A percentile compares a stretch with the other conserved stretches of the same genome.
Evolutionary conservation across 2,797 vertebrate genomes (phyloP).

Genomic region (Agapornis canus): DNA sequence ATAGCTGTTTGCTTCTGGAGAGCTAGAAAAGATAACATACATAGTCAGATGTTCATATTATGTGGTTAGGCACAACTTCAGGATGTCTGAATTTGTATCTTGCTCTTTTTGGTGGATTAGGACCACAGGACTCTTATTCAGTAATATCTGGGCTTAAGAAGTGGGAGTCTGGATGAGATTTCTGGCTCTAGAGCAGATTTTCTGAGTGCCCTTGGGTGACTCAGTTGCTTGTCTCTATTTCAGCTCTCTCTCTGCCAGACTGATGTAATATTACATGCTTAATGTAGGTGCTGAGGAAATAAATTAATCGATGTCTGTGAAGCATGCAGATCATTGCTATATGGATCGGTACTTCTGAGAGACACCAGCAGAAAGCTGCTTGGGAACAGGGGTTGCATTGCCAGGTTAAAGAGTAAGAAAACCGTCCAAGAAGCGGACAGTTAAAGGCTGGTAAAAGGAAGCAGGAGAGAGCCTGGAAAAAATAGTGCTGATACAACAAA

Average conservation of each 20-base stretch:
- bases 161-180: not conserved
- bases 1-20: not conserved
- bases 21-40: not conserved
- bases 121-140: not conserved
- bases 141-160: not conserved
- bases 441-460: not conserved
- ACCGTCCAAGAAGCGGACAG: not conserved
- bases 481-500: not conserved
- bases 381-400: not conserved
- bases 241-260: not conserved
- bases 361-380: not conserved
- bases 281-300: conserved; percentile 5
- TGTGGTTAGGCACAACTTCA: not conserved
- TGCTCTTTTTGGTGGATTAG: not conserved
- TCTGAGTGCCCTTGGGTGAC: conserved; percentile 26
- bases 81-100: not conserved
- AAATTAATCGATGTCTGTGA: not conserved
- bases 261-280: conserved; percentile 36
- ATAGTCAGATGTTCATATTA: not conserved
- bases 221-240: conserved; percentile 24
- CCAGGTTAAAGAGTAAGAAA: not conserved
- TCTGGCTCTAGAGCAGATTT: not conserved
- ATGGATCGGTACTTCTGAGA: accelerated
- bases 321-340: not conserved
- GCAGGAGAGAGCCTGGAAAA: not conserved